Evolutionary conservation across 2,113 vertebrate genomes (phyloP).

Genomic region (Colistium nudipinnis): DNA sequence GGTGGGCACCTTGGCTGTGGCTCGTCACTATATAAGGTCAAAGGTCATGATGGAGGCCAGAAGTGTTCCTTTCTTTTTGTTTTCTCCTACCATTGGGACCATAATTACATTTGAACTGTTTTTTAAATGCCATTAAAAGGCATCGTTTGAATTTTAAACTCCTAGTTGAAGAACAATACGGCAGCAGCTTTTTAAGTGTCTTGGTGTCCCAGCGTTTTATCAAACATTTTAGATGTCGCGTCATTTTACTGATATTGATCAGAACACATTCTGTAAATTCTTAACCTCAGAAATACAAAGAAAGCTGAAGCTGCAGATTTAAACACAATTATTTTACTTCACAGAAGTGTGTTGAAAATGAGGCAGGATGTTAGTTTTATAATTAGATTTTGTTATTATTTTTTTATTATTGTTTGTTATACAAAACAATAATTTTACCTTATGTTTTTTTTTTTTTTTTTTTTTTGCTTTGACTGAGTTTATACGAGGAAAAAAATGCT

Average conservation of each 20-base stretch:
- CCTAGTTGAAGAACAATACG: conserved; percentile 12
- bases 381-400: neutral
- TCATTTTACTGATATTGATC: no score
- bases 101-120: neutral
- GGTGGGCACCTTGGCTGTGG: neutral
- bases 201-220: no score
- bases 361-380: conserved; percentile 18
- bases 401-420: neutral
- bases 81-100: no score
- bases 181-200: neutral
- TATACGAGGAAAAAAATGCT: neutral
- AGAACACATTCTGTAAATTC: no score
- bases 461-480: conserved; percentile 20
- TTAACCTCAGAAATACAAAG: no score
- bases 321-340: no score
- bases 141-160: conserved; percentile 3
- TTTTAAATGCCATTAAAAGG: neutral
- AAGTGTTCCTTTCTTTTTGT: neutral
- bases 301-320: neutral
- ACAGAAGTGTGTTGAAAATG: no score
- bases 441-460: neutral
- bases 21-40: conserved; percentile 4
- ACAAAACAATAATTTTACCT: neutral
- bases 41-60: neutral
- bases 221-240: no score